Conservation (phyloP, 2,797 vertebrate species). For the Galagoides demidoff region DNA sequence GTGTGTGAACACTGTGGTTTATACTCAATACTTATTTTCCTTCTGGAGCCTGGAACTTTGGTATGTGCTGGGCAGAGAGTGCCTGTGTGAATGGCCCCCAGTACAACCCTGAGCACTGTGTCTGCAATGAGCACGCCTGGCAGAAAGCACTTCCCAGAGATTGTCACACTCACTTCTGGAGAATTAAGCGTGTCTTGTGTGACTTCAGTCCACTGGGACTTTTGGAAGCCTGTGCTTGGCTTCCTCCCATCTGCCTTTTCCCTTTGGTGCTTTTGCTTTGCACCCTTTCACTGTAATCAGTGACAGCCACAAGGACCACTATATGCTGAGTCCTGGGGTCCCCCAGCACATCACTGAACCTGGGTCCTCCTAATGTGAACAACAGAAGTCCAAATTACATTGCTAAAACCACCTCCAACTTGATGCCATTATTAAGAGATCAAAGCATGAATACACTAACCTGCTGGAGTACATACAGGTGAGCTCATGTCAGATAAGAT, state of each 20-base stretch:
- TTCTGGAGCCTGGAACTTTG: not conserved
- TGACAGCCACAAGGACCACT: not conserved
- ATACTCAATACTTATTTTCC: not conserved
- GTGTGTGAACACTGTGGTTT: not conserved
- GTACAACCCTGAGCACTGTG: not conserved
- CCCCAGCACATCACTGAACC: not conserved
- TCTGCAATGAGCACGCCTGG: not conserved
- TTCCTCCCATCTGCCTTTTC: not conserved
- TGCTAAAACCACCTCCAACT: not conserved
- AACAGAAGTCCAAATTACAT: not conserved
- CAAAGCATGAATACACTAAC: not conserved
- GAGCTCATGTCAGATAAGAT: not conserved
- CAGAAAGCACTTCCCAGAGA: fast-evolving
- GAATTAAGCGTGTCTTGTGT: fast-evolving
- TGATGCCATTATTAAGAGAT: not conserved
- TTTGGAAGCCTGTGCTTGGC: not conserved
- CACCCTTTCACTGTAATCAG: not conserved
- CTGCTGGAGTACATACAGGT: not conserved
- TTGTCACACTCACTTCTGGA: not conserved
- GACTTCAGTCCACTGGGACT: not conserved
- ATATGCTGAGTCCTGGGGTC: not conserved
- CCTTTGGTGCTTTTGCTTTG: too few relatives aligned
- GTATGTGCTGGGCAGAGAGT: not conserved
- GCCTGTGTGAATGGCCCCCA: not conserved
- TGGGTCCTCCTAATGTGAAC: not conserved